These are phyloP conservation scores for Uropetala carovei DNA, from an alignment of 2,888 invertebrate genomes.

Conservation along the genomic window DNA sequence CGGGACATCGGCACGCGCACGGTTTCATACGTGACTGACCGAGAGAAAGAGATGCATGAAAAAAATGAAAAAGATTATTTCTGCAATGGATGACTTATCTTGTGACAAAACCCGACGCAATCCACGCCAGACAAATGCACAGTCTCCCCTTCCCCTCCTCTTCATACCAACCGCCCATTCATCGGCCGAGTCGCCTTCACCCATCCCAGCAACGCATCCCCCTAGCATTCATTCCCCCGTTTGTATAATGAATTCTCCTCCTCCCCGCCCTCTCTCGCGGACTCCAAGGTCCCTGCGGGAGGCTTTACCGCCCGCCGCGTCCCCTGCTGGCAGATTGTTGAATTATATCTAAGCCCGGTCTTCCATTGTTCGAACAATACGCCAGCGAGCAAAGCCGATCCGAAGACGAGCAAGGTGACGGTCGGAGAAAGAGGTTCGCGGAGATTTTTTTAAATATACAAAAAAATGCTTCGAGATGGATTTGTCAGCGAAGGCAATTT, in stretches of 20 bases:
- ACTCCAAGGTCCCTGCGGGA: constrained; percentile 2
- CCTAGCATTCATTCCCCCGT: constrained; percentile 38
- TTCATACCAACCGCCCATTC: neutral
- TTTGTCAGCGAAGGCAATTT: too few relatives aligned
- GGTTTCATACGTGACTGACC: constrained; percentile 38
- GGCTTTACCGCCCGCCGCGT: neutral
- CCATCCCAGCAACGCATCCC: neutral
- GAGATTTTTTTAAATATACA: neutral
- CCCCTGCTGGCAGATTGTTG: constrained; percentile 25
- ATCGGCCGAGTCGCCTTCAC: neutral
- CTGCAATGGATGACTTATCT: constrained; percentile 45
- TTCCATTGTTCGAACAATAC: constrained; percentile 25
- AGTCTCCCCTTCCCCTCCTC: neutral
- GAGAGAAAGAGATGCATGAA: constrained; percentile 14
- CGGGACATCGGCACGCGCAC: neutral
- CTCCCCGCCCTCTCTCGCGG: neutral
- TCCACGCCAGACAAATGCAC: constrained; percentile 45
- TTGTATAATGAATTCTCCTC: constrained; percentile 5
- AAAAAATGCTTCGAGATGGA: too few relatives aligned
- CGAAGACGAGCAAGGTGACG: neutral
- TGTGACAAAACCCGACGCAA: constrained; percentile 52
- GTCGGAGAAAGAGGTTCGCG: neutral
- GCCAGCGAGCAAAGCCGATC: neutral
- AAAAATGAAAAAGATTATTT: constrained; percentile 7
- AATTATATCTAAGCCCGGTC: constrained; percentile 26